Evolutionary conservation across 2,113 vertebrate genomes (phyloP), one percentile per base, ranked within the genome.

Genomic region (Gambusia holbrooki): DNA sequence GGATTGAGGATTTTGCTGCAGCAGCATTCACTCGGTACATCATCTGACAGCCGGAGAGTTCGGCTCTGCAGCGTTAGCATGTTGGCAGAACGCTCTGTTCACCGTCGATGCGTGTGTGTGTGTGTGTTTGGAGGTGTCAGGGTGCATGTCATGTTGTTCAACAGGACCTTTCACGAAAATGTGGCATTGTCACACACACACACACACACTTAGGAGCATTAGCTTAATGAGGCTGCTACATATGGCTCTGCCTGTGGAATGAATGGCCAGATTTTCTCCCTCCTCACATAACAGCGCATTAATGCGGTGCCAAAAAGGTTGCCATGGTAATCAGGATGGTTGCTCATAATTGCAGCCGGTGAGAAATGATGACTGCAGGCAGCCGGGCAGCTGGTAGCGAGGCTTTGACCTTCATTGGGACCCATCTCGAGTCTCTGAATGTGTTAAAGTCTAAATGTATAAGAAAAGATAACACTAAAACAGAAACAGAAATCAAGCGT

Each of bases 151-250:
- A 80, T 5, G 62, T 68, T 71, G 32, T 42, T 37, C 58, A 63
- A 58, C 61, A 13, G 66, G 70, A 81, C 40, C 63, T 82, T 68
- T 62, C 60, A 68, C 9, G 69, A 67, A 81, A 70, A 83, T 69
- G 40, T 73, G 69, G 82, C 74, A 76, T 76, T 69, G 62, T 62
- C 71, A 64, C 72, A 48, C 74, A 70, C 60, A 62, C 66, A 63
- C 35, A 64, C 70, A 69, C 48, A 35, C 32, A 42, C 51, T 25
- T n/a, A 58, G 51, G 66, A 48, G 74, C 42, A 83, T 76, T 85
- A 73, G 82, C 80, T 74, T 88, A 88, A 90, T 90, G 89, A 90
- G 82, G 79, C 54, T 29, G 70, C 71, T 86, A 76, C 87, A 90
- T 87, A 88, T 87, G 83, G 84, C 62, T n/a, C 64, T 27, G 87